Evolutionary conservation across 2,888 invertebrate genomes (phyloP).

Genomic region (Meghimatium bilineatum): DNA sequence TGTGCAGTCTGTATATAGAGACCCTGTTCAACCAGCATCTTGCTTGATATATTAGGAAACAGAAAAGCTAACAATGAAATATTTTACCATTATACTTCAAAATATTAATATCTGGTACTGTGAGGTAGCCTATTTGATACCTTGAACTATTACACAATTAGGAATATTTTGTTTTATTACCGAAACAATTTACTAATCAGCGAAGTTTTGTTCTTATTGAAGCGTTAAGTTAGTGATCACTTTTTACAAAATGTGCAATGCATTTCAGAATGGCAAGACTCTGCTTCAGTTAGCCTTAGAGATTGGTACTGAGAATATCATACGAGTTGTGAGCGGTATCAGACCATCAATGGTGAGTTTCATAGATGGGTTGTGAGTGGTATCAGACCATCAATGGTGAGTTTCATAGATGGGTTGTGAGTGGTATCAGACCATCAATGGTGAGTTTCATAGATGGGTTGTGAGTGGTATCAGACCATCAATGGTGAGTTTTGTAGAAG

Average conservation of each 20-base stretch:
- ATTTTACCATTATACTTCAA: no score
- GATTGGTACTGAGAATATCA: conserved; percentile 70
- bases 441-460: conserved; percentile 64
- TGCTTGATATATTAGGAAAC: no score
- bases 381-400: neutral
- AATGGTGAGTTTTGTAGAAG: conserved; percentile 65
- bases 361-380: conserved; percentile 60
- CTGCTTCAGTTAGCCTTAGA: conserved; percentile 65
- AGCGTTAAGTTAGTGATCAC: no score
- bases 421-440: conserved; percentile 70
- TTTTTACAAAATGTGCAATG: neutral
- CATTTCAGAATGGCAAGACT: conserved; percentile 64
- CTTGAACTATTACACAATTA: no score
- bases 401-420: conserved; percentile 62
- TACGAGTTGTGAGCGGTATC: conserved; percentile 69
- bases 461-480: conserved; percentile 69
- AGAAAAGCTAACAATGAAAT: no score
- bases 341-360: conserved; percentile 68
- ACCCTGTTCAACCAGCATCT: no score
- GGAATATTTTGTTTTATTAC: no score
- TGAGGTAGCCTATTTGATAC: no score
- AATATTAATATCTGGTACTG: no score
- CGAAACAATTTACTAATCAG: no score
- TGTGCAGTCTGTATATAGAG: no score
- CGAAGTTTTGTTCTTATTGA: no score